Percentiles rank a stretch among this genome's conserved stretches.
Conservation (phyloP, 2,797 vertebrate species). For the Loris lydekkerianus region DNA sequence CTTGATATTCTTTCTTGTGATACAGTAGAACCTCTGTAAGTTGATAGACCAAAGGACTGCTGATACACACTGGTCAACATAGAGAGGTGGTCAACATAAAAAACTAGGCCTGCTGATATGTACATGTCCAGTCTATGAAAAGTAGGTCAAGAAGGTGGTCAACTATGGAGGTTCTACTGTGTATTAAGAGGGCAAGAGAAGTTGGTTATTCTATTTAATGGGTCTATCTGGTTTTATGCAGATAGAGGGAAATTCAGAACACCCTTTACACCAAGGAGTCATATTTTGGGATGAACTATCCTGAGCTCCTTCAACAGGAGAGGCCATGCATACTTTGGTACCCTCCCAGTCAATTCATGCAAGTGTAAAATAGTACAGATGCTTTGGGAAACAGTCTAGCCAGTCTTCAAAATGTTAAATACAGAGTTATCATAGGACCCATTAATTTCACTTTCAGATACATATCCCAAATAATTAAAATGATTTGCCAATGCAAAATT, state of each 20-base stretch:
- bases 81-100: no score
- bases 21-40: not conserved
- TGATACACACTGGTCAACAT: no score
- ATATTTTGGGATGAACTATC: not conserved
- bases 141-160: no score
- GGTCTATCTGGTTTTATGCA: not conserved
- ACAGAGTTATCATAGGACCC: not conserved
- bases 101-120: no score
- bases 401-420: not conserved
- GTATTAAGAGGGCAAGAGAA: not conserved
- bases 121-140: no score
- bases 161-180: no score
- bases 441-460: not conserved
- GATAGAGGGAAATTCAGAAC: not conserved
- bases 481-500: not conserved
- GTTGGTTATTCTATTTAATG: not conserved
- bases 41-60: no score
- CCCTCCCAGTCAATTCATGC: not conserved
- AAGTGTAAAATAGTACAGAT: not conserved
- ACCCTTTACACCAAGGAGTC: not conserved
- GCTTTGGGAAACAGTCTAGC: not conserved
- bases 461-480: not conserved
- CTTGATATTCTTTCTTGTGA: no score
- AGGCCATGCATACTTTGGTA: accelerated
- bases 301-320: not conserved